Evolutionary conservation across 2,113 vertebrate species (phyloP).

Genomic region (Nesogale talazaci): DNA sequence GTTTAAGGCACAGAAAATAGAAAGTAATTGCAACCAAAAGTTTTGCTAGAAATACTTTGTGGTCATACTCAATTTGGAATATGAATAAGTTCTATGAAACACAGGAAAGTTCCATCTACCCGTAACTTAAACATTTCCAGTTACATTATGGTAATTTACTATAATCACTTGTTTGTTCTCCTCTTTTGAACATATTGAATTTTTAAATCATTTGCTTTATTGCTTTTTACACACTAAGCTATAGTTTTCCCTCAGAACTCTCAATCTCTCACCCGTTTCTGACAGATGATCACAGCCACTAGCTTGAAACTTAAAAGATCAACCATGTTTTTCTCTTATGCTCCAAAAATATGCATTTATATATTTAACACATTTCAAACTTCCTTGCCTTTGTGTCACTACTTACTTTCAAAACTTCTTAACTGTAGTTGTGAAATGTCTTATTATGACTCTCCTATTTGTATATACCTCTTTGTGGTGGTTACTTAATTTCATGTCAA

Average conservation of each 20-base stretch:
- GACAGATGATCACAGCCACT: background rate
- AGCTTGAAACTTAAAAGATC: background rate
- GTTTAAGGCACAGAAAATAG: background rate
- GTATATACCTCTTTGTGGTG: no score
- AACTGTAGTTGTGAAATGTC: no score
- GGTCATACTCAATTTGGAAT: background rate
- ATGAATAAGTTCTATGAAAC: background rate
- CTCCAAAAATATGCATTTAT: background rate
- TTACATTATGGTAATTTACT: constrained; percentile 12
- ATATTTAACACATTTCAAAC: background rate
- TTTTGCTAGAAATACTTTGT: constrained; percentile 1
- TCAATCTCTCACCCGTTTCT: background rate
- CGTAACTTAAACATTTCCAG: constrained; percentile 9
- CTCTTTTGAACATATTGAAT: background rate
- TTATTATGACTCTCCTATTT: no score
- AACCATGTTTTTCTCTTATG: background rate
- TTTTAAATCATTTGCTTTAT: background rate
- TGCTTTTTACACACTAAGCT: background rate
- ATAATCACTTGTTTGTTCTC: background rate
- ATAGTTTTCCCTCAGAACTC: background rate
- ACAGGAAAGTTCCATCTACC: constrained; percentile 2
- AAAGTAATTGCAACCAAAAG: background rate
- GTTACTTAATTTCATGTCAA: no score
- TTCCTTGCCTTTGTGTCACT: background rate
- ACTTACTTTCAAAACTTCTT: background rate